Base-by-base conservation (phyloP, 2,113 vertebrate species). In the Vulpes lagopus region DNA sequence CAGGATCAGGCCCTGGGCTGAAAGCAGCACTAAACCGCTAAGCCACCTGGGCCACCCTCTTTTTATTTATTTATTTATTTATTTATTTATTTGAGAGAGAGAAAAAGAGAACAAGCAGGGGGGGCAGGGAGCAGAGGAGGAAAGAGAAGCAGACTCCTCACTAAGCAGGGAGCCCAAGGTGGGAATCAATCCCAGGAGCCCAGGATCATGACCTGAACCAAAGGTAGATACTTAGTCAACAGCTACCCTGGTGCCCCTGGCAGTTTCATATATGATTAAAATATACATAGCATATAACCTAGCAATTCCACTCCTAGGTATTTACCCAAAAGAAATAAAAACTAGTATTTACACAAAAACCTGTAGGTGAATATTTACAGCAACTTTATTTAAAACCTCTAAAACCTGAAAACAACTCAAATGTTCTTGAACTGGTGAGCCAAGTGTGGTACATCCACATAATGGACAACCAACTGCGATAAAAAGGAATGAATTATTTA, bases 361-460 rank as follows among this genome's bases (percentile, higher is more conserved):
- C 57, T 38, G 2, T 69, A 86, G 25, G 8, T 89, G 27, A 74
- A 74, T 22, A 9, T 64, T 78, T 76, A 78, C 5, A 64, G 43
- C 32, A 76, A 16, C 57, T 62, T 82, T 73, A 71, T 92, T 74
- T 49, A 78, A 51, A 71, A 82, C 80, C 43, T 82, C 55, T 32
- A 89, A 81, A 94, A 38, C 38, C 76, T 43, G 38, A 62, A 76
- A 89, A 82, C 82, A 94, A 82, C 38, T 59, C 76, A 64, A 35
- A 32, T 38, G 65, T 73, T 80, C 84, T 38, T 86, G n/a, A 65
- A 38, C 71, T 35, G 35, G n/a, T 55, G 25, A 43, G 81, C 32
- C 43, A 73, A 73, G 16, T 82, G 16, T 62, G 85, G 30, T 38
- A 89, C 11, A 62, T 8, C 43, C 65, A 62, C 15, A 73, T 51